Evolutionary conservation across 2,888 invertebrate genomes (phyloP), one percentile per base, ranked within the genome.

Genomic region (Acrocyrtus sp.): DNA sequence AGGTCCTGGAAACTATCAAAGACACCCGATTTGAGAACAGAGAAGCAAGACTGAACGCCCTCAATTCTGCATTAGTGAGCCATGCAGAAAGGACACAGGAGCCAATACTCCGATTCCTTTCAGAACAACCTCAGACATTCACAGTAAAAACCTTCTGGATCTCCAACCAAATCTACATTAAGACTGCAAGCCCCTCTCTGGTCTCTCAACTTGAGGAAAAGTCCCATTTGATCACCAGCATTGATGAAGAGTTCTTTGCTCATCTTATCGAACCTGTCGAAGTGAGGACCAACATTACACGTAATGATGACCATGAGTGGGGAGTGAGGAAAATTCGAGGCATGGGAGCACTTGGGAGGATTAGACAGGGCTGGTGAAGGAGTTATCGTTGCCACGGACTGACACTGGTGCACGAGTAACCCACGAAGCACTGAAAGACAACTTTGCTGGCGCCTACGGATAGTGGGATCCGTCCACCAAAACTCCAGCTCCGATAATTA

Each of bases 101-200:
- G 4, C 43, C 50, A 5, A 54, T 72, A 19, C 19, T 57, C 5
- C 12, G 12, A n/a, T 21, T 62, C 27, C 29, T 70, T 10, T n/a
- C 39, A 39, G 21, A n/a, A 3, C 22, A 15, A 6, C 10, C 26
- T 3, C n/a, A 22, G 8, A 22, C 45, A 2, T 10, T 41, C 1
- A 29, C 50, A 21, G 45, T 61, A 41, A 29, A 56, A 15, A 45
- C 29, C 2, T 73, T 73, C 34, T 73, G 73, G 73, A 67, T 73
- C 24, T 62, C 41, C 6, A 73, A 73, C 39, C 67, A 73, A 51
- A 56, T 73, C 24, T 67, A 61, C 47, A 22, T 73, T 0, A 48
- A 41, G 22, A 56, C 61, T 26, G 73, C 73, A 1, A 62, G 61
- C 17, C 1, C 12, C 1, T 5, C 19, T 3, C 15, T 73, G 19